Conservation (phyloP, 2,113 vertebrate genomes). For the Antechinus flavipes region DNA sequence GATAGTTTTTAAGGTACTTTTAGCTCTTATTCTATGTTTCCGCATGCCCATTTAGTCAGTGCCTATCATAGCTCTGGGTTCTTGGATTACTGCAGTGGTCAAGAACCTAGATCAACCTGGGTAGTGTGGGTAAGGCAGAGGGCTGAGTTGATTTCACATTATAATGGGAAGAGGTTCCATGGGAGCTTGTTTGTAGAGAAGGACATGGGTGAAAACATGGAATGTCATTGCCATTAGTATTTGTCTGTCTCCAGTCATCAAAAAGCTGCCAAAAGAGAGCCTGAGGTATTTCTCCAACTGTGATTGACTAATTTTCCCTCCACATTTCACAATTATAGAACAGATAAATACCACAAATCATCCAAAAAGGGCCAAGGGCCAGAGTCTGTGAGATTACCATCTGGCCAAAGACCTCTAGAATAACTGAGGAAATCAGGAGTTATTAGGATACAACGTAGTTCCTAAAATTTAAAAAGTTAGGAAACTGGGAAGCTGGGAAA, state of each 20-base stretch:
- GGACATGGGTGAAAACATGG: background rate
- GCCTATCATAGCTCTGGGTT: background rate
- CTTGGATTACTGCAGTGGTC: background rate
- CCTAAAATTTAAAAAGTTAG: background rate
- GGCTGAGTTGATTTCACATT: background rate
- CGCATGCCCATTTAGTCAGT: background rate
- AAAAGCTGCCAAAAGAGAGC: background rate
- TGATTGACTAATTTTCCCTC: background rate
- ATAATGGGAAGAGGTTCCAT: background rate
- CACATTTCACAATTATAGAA: background rate
- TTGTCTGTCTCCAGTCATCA: slow-evolving; percentile 6
- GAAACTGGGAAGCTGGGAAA: background rate
- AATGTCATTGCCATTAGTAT: background rate
- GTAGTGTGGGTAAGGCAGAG: background rate
- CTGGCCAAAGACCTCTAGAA: background rate
- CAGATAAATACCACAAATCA: background rate
- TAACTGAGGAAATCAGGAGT: background rate
- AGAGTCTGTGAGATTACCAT: background rate
- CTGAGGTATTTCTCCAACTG: background rate
- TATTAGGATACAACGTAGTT: too few species aligned
- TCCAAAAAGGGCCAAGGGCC: fast-evolving
- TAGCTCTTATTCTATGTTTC: background rate
- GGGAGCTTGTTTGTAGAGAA: background rate
- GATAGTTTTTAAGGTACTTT: background rate
- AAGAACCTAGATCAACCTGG: background rate